Base-by-base conservation (phyloP, 2,113 vertebrate species). In the Apodemus sylvaticus region DNA sequence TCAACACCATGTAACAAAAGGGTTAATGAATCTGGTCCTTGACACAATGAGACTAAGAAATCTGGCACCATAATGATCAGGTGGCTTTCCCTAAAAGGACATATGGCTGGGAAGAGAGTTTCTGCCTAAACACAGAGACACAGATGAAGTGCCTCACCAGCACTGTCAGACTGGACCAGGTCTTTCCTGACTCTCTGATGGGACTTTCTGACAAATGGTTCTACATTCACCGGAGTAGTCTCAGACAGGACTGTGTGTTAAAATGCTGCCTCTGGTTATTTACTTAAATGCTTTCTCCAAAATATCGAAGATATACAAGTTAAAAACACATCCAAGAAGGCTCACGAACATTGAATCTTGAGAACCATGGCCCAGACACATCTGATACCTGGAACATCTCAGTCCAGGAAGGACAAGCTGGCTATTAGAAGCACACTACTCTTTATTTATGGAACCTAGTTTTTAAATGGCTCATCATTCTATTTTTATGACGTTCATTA, bases 391-490 rank as follows among this genome's bases (percentile, higher is more conserved):
- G 42, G 39, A 48, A 64, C 58, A 19, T 64, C 13, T 64, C 48
- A 29, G 87, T 76, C 58, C 29, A 11, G 58, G n/a, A 90, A 60
- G 77, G 36, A 73, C 42, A 91, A 82, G 66, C 26, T 45, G 74
- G 93, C 55, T 93, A 64, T 87, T 79, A 42, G 79, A 96, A 95
- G 42, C 86, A 70, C 0, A 0, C 36, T 29, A 20, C 62, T 96
- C 95, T 53, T 29, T n/a, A 71, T 66, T 82, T 19, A 71, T 48
- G 31, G 53, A 77, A 55, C 19, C 82, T n/a, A 8, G 74, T 26
- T 45, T 89, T 83, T 29, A 14, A 90, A 90, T n/a, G 76, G 31
- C 78, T 92, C 91, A 87, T 96, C 95, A 89, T 86, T 91, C 89
- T 74, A 48, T 91, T 79, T 87, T 70, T 74, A 58, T 88, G 93